These are phyloP conservation scores for Stichodactyla mertensii DNA, from an alignment of 64 coral and sea anemone species.

Conservation along the genomic window DNA sequence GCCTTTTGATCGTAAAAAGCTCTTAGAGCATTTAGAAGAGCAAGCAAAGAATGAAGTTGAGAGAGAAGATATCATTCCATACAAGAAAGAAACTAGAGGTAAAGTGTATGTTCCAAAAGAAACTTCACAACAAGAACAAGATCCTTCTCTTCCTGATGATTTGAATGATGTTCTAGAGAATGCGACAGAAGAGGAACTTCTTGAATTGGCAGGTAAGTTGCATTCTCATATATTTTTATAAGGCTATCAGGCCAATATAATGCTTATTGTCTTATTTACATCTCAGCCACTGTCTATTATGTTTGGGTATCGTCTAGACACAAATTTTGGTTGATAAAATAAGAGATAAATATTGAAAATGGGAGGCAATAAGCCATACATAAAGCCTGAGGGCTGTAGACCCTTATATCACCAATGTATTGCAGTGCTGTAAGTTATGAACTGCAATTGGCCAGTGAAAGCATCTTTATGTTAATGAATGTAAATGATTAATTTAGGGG, in stretches of 20 bases:
- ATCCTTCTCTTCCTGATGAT: slow-evolving; percentile 79
- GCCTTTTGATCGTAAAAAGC: slow-evolving; percentile 69
- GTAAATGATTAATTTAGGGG: slow-evolving; percentile 42
- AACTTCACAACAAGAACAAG: slow-evolving; percentile 25
- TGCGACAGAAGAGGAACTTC: slow-evolving; percentile 81
- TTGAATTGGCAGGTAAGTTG: slow-evolving; percentile 80
- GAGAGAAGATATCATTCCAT: slow-evolving; percentile 77
- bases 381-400: no score
- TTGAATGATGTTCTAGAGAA: slow-evolving; percentile 86
- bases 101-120: slow-evolving; percentile 87
- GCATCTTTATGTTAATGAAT: no score
- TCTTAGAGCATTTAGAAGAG: slow-evolving; percentile 77
- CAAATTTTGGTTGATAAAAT: no score
- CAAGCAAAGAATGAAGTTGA: slow-evolving; percentile 74
- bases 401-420: no score
- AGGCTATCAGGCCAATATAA: no score
- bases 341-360: no score
- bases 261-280: no score
- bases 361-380: no score
- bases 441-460: no score
- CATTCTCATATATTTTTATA: background rate
- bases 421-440: no score
- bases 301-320: no score
- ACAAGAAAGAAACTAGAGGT: slow-evolving; percentile 95
- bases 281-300: background rate